Conservation (phyloP, 37 sponge, comb jelly and placozoan species). For the Chondrosia reniformis region DNA sequence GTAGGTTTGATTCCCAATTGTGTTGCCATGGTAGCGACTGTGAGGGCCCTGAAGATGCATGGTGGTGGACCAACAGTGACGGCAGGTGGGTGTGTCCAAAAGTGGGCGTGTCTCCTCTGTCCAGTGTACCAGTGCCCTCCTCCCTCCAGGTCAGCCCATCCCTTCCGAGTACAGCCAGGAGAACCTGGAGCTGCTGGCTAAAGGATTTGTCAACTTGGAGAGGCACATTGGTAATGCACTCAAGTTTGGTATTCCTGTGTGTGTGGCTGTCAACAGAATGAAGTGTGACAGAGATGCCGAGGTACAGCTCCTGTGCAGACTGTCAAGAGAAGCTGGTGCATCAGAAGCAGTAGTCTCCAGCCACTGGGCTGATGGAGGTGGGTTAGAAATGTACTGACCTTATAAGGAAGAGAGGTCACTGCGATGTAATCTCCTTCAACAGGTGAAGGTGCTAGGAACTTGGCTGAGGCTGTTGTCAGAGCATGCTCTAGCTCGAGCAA, state of each 20-base stretch:
- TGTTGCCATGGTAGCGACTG: slow-evolving; percentile 91
- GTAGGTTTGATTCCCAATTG: slow-evolving; percentile 88
- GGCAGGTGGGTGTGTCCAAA: too few relatives aligned
- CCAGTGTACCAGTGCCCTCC: too few relatives aligned
- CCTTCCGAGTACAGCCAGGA: slow-evolving; percentile 72
- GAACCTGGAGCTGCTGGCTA: slow-evolving; percentile 59
- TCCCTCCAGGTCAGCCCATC: slow-evolving; percentile 85
- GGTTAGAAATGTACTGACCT: neutral
- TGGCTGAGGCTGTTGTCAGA: slow-evolving; percentile 87
- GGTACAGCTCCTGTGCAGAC: slow-evolving; percentile 67
- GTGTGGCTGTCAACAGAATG: slow-evolving; percentile 89
- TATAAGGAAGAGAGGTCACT: neutral
- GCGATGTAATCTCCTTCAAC: neutral
- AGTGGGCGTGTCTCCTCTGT: too few relatives aligned
- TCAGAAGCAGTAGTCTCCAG: slow-evolving; percentile 81
- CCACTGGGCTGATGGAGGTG: slow-evolving; percentile 96
- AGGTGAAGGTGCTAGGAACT: slow-evolving; percentile 83
- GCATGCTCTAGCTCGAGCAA: slow-evolving; percentile 64
- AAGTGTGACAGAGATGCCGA: slow-evolving; percentile 76
- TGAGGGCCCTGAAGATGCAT: slow-evolving; percentile 99
- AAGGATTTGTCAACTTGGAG: slow-evolving; percentile 77
- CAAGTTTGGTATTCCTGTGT: slow-evolving; percentile 90
- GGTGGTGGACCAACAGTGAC: slow-evolving; percentile 95
- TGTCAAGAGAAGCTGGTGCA: slow-evolving; percentile 74
- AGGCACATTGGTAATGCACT: slow-evolving; percentile 95